Conservation (phyloP, 2,888 invertebrate species). For the Aspidapion aeneum region DNA sequence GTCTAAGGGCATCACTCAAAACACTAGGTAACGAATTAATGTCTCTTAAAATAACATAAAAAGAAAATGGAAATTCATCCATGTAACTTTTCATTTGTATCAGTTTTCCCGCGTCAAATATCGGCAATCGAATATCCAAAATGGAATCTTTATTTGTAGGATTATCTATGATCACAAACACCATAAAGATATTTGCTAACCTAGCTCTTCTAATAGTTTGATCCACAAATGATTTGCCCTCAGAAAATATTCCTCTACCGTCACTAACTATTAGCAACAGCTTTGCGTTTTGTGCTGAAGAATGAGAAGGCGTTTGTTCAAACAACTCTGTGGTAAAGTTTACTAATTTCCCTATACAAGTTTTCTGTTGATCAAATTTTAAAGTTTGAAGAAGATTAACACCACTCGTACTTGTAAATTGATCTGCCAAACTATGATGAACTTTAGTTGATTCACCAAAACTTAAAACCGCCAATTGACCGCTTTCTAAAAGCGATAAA, state of each 20-base stretch:
- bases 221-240: slow-evolving; percentile 74
- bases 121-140: slow-evolving; percentile 79
- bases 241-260: slow-evolving; percentile 88
- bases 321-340: slow-evolving; percentile 73
- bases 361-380: slow-evolving; percentile 86
- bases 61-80: slow-evolving; percentile 96
- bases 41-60: slow-evolving; percentile 91
- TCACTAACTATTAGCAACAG: slow-evolving; percentile 92
- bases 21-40: slow-evolving; percentile 84
- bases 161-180: slow-evolving; percentile 95
- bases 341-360: slow-evolving; percentile 78
- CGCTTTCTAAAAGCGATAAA: slow-evolving; percentile 88
- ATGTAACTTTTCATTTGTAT: slow-evolving; percentile 77
- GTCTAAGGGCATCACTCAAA: slow-evolving; percentile 91
- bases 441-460: slow-evolving; percentile 84
- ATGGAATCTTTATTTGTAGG: slow-evolving; percentile 91
- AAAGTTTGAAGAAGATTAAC: slow-evolving; percentile 76
- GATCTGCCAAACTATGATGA: slow-evolving; percentile 84
- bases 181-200: slow-evolving; percentile 82
- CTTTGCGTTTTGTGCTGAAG: slow-evolving; percentile 67
- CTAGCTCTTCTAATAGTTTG: slow-evolving; percentile 78
- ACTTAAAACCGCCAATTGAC: slow-evolving; percentile 86
- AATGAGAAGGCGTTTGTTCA: slow-evolving; percentile 47
- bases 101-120: slow-evolving; percentile 59
- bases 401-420: slow-evolving; percentile 85